These are phyloP conservation scores for Nesospiza acunhae DNA, from an alignment of 2,113 vertebrate species.

Conservation along the genomic window DNA sequence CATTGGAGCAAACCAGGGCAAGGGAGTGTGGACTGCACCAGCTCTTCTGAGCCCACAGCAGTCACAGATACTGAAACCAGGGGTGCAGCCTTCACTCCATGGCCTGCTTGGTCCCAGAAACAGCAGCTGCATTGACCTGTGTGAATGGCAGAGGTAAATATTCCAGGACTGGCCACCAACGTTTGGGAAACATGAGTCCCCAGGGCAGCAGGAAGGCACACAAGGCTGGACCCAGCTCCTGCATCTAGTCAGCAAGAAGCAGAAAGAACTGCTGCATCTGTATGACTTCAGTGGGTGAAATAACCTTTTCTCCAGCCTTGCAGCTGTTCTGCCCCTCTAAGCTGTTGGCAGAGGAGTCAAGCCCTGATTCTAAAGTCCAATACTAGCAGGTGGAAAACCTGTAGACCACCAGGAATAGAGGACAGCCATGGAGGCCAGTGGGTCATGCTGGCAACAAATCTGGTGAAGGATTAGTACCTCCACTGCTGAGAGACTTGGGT, in stretches of 20 bases:
- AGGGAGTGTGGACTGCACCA: background rate
- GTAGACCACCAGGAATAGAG: background rate
- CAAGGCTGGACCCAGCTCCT: background rate
- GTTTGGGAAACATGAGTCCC: background rate
- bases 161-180: background rate
- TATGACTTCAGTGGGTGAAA: rapidly evolving
- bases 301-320: background rate
- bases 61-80: background rate
- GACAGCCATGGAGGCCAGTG: background rate
- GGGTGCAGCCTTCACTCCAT: background rate
- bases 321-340: background rate
- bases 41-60: background rate
- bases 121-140: background rate
- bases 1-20: rapidly evolving
- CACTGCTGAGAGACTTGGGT: rapidly evolving
- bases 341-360: background rate
- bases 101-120: background rate
- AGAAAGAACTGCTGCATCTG: background rate
- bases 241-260: background rate
- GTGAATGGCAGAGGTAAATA: background rate
- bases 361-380: background rate
- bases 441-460: background rate
- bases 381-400: background rate
- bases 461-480: background rate
- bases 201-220: background rate